Evolutionary conservation across 2,797 vertebrate species (phyloP).

Genomic region (Sus cebifrons): DNA sequence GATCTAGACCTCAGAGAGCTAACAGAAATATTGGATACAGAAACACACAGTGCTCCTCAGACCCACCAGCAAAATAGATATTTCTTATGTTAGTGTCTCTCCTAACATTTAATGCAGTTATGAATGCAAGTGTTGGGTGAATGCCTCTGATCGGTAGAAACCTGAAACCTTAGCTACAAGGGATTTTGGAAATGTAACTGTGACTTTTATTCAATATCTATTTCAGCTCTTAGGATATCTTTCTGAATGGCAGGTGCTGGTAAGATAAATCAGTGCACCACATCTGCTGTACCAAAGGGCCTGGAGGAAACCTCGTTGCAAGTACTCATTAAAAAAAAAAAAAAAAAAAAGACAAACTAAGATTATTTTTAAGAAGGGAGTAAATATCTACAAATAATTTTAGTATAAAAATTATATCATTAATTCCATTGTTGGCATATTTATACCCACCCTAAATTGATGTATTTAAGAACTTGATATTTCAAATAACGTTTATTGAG

Average conservation of each 20-base stretch:
- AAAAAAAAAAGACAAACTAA: neutral
- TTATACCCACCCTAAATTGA: neutral
- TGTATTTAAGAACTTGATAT: neutral
- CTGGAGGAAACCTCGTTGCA: neutral
- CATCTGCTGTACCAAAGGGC: neutral
- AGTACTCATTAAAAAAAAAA: neutral
- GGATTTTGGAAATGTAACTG: neutral
- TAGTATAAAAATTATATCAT: constrained; percentile 8
- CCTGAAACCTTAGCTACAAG: neutral
- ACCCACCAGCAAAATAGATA: neutral
- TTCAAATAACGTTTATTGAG: constrained; percentile 51
- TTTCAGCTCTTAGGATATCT: no score
- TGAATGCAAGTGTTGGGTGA: neutral
- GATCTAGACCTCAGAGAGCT: neutral
- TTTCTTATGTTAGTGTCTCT: neutral
- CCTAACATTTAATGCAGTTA: neutral
- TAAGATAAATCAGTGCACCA: neutral
- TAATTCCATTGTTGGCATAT: neutral
- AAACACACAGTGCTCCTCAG: neutral
- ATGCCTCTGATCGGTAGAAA: neutral
- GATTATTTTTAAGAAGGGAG: constrained; percentile 31
- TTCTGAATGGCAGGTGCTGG: no score
- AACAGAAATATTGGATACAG: neutral
- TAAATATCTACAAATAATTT: constrained; percentile 18
- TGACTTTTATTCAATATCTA: neutral